Base-by-base conservation (phyloP, 2,113 vertebrate species). In the Ardeotis arabs region DNA sequence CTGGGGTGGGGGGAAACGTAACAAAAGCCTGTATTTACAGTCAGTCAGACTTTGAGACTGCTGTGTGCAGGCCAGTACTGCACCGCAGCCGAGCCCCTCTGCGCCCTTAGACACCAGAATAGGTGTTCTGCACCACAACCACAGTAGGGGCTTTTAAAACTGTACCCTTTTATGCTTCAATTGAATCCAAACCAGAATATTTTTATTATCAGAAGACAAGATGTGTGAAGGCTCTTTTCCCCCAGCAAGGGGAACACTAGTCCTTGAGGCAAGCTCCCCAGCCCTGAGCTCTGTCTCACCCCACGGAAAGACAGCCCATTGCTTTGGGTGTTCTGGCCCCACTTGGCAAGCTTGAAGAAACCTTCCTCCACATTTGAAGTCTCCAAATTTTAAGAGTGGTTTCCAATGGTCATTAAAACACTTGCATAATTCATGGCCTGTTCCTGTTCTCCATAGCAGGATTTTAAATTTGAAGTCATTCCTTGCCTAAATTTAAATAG, bases 241-340 rank as follows among this genome's bases (percentile, higher is more conserved):
- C 29, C 21, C 29, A 33, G 14, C 12, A 68, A 4, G 7, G 23
- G 23, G 23, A 83, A 67, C 10, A 4, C 15, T 5, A 1, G 0
- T 28, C 52, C 41, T 16, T 11, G 31, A 33, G 4, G 22, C 35
- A 24, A 75, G 53, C 21, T 76, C 53, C 22, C 33, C 8, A 8
- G 37, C 67, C n/a, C 21, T 0, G 0, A 50, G 37, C 35, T 82
- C 35, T 17, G 3, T 24, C 75, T 25, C 5, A 20, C 19, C 35
- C 21, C 25, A 24, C 6, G 27, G 74, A 52, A 67, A 47, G 53
- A 16, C 8, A 1, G 25, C 23, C 22, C 49, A 9, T 6, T 1
- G 2, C 45, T 66, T 39, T 28, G 35, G 39, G 33, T 53, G 39
- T 37, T 67, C 2, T 1, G 67, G 33, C 23, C 72, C 62, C 53